These are phyloP conservation scores for Phengaris alcon DNA, from an alignment of 2,888 invertebrate genomes.

Conservation along the genomic window DNA sequence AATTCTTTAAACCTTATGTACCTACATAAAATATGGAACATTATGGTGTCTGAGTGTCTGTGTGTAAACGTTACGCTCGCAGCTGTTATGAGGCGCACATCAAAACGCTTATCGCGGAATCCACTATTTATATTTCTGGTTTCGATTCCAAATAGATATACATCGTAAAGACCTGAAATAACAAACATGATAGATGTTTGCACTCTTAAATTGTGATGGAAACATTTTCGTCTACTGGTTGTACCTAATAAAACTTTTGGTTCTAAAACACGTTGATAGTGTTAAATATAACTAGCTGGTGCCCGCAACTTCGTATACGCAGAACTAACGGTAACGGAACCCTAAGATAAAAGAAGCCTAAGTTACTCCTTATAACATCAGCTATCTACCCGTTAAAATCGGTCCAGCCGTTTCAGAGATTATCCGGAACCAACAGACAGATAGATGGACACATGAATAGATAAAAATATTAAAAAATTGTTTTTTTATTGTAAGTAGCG, in stretches of 20 bases:
- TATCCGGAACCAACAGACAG: too few species aligned
- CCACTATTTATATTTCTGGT: constrained; percentile 17
- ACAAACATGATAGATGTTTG: constrained; percentile 10
- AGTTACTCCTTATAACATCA: too few species aligned
- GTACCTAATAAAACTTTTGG: not conserved
- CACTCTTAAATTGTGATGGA: constrained; percentile 1
- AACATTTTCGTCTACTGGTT: constrained; percentile 1
- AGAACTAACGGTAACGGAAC: too few species aligned
- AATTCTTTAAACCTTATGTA: too few species aligned
- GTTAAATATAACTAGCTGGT: too few species aligned
- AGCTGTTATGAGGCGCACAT: constrained; percentile 21
- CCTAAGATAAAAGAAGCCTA: too few species aligned
- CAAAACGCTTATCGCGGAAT: constrained; percentile 13
- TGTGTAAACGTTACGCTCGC: not conserved
- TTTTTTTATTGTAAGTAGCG: too few species aligned
- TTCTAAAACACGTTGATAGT: not conserved
- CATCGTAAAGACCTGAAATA: constrained; percentile 16
- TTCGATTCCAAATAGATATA: constrained; percentile 23
- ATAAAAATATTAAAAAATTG: too few species aligned
- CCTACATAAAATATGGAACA: not conserved
- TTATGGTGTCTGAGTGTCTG: not conserved
- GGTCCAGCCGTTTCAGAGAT: too few species aligned
- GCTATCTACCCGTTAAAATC: too few species aligned
- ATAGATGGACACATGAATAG: too few species aligned
- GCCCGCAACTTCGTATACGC: too few species aligned